Conservation (phyloP, 2,113 vertebrate genomes). For the Chionomys nivalis region DNA sequence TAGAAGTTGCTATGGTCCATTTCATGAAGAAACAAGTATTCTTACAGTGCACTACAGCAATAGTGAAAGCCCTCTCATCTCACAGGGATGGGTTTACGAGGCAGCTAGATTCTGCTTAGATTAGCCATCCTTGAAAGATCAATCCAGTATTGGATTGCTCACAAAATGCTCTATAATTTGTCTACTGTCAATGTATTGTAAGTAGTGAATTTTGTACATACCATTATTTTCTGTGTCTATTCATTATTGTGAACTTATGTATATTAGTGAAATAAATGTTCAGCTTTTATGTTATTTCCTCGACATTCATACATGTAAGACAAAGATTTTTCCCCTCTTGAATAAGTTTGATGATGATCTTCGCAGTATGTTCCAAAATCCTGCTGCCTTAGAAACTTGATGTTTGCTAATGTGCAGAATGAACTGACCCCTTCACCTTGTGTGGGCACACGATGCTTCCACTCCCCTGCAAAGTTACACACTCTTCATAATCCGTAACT, state of each 20-base stretch:
- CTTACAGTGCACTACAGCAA: not conserved
- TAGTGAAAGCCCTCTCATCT: not conserved
- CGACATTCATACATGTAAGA: not conserved
- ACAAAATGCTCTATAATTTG: conserved; percentile 32
- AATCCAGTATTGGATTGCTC: conserved; percentile 32
- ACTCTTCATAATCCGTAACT: not conserved
- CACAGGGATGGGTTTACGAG: not conserved
- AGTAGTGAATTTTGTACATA: conserved; percentile 84
- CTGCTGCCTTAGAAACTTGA: not conserved
- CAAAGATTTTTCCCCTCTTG: not conserved
- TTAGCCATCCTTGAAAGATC: conserved; percentile 3
- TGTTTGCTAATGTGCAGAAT: not conserved
- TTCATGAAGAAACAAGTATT: not conserved
- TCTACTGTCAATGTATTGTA: conserved; percentile 69
- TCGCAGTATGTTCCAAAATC: not conserved
- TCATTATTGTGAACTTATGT: conserved; percentile 82
- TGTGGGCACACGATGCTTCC: not conserved
- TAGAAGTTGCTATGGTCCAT: not conserved
- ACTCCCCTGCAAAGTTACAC: not conserved
- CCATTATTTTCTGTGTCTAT: conserved; percentile 81
- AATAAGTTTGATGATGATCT: not conserved
- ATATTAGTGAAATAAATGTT: conserved; percentile 85
- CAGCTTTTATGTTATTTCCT: conserved; percentile 74
- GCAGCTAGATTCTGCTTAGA: not conserved
- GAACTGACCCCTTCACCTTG: not conserved